These are phyloP conservation scores for Stomatorhinus ivindoensis DNA, from an alignment of 2,113 vertebrate species.

Conservation along the genomic window DNA sequence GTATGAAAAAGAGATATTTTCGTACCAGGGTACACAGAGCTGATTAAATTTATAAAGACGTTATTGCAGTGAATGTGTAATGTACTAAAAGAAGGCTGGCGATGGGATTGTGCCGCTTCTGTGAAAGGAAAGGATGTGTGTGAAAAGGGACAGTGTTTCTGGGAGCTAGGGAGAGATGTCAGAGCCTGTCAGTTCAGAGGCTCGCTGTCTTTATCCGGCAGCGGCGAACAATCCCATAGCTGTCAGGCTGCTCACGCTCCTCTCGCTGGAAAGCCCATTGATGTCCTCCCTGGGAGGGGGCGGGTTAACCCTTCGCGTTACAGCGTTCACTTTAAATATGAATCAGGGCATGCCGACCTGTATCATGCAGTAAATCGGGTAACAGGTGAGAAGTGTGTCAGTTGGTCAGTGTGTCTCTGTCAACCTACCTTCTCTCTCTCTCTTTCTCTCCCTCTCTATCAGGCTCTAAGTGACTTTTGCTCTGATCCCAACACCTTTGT, in stretches of 20 bases:
- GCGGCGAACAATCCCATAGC: constrained; percentile 52
- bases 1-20: constrained; percentile 12
- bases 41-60: background rate
- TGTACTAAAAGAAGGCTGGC: background rate
- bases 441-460: constrained; percentile 14
- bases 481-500: constrained; percentile 71
- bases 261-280: constrained; percentile 13
- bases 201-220: constrained; percentile 52
- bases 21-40: background rate
- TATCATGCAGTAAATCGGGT: constrained; percentile 9
- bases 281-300: background rate
- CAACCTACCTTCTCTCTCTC: constrained; percentile 27
- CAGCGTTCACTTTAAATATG: background rate
- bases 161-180: constrained; percentile 59
- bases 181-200: constrained; percentile 46
- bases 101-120: background rate
- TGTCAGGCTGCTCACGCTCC: constrained; percentile 34
- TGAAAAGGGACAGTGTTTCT: constrained; percentile 39
- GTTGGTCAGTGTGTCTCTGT: constrained; percentile 39
- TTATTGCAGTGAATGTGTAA: background rate
- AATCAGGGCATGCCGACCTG: constrained; percentile 36
- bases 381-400: constrained; percentile 49
- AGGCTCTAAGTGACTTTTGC: constrained; percentile 88
- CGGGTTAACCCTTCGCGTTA: background rate
- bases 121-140: background rate